A percentile compares a stretch with the other conserved stretches of the same genome.
Evolutionary conservation across 2,113 vertebrate genomes (phyloP).

Genomic region (Apteryx owenii): DNA sequence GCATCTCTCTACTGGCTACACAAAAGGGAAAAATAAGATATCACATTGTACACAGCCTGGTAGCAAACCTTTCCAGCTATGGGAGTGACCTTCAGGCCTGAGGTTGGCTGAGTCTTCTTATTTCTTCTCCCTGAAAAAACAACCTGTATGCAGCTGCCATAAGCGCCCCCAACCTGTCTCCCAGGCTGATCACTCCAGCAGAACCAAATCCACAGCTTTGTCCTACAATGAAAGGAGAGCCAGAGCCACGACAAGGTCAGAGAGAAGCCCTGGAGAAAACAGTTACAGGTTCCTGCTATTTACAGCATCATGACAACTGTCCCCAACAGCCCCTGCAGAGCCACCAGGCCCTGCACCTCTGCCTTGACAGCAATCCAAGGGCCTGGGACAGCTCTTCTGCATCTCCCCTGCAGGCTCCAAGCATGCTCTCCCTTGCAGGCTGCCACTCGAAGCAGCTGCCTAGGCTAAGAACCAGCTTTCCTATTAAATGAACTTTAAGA

Average conservation of each 20-base stretch:
- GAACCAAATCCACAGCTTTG: neutral
- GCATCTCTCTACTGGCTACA: neutral
- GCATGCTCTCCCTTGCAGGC: neutral
- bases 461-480: neutral
- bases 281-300: neutral
- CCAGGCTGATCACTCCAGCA: neutral
- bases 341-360: neutral
- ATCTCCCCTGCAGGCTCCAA: neutral
- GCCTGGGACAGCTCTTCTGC: neutral
- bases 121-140: neutral
- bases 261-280: neutral
- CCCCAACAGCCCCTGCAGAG: neutral
- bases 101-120: neutral
- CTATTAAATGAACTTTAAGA: neutral
- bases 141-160: neutral
- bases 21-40: neutral
- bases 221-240: rapidly evolving
- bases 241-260: neutral
- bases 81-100: neutral
- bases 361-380: neutral
- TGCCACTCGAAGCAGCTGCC: neutral
- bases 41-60: rapidly evolving
- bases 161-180: neutral
- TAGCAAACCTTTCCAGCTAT: neutral
- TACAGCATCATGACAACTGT: neutral